These are phyloP conservation scores for Heterotilapia buettikoferi DNA, from an alignment of 2,113 vertebrate species.

Conservation along the genomic window DNA sequence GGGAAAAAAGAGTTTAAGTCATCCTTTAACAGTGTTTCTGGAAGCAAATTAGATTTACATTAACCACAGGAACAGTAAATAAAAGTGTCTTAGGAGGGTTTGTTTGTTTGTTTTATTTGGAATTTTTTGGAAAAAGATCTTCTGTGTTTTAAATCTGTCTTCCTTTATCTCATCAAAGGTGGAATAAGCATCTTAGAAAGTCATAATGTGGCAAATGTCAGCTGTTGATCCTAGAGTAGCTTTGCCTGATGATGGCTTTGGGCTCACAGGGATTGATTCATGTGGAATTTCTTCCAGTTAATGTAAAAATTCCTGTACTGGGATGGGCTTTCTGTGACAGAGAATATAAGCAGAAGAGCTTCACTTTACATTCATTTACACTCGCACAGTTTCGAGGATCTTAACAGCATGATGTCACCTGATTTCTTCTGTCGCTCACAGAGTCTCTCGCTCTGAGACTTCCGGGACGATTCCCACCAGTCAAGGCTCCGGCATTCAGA, in stretches of 20 bases:
- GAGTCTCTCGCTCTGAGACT: slow-evolving; percentile 67
- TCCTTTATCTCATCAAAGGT: not conserved
- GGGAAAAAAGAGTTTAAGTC: not conserved
- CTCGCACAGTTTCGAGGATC: not conserved
- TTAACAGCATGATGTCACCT: not conserved
- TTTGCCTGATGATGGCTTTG: not conserved
- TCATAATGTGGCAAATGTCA: not conserved
- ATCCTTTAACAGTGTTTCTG: not conserved
- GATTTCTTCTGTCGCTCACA: slow-evolving; percentile 2
- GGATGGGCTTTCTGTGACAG: not conserved
- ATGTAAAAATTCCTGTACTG: not conserved
- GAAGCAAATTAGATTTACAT: not conserved
- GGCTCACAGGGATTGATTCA: not conserved
- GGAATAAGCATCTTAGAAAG: not conserved
- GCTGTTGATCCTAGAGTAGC: not conserved
- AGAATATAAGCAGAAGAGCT: not conserved
- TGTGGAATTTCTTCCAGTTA: not conserved
- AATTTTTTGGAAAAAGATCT: not conserved
- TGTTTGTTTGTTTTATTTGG: not conserved
- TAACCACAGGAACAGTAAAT: not conserved
- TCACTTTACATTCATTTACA: not conserved
- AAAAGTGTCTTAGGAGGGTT: not conserved
- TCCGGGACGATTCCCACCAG: not conserved
- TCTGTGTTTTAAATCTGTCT: not conserved
- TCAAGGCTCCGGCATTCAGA: not conserved